Evolutionary conservation across 35 echinoderm and acorn worm species (phyloP).

Genomic region (Strongylocentrotus purpuratus): DNA sequence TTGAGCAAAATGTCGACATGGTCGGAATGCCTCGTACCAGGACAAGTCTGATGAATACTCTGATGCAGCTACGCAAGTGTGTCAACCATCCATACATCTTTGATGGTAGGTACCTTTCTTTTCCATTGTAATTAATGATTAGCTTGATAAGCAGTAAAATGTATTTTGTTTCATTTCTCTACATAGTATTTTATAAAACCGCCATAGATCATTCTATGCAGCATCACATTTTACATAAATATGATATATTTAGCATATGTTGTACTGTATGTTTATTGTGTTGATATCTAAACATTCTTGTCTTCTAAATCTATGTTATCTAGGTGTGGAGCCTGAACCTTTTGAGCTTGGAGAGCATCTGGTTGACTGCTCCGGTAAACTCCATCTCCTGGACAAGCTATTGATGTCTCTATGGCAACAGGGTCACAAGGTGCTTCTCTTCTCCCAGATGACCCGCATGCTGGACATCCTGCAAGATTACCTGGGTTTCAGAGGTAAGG

Average conservation of each 20-base stretch:
- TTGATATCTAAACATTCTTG: too few species aligned
- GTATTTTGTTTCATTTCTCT: too few species aligned
- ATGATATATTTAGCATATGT: too few species aligned
- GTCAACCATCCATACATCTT: slow-evolving; percentile 97
- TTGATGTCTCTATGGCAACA: slow-evolving; percentile 80
- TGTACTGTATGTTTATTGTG: too few species aligned
- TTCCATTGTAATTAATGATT: background rate
- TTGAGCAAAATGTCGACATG: slow-evolving; percentile 55
- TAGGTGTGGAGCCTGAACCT: slow-evolving; percentile 97
- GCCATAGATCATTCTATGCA: too few species aligned
- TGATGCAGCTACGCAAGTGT: slow-evolving; percentile 93
- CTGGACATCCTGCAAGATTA: slow-evolving; percentile 93
- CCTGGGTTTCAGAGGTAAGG: slow-evolving; percentile 86
- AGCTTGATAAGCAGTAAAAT: too few species aligned
- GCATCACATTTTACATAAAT: too few species aligned
- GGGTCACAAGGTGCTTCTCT: slow-evolving; percentile 90
- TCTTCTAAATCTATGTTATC: too few species aligned
- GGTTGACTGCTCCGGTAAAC: slow-evolving; percentile 87
- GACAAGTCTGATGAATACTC: slow-evolving; percentile 88
- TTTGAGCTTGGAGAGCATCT: slow-evolving; percentile 96
- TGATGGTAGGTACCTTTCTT: slow-evolving; percentile 64
- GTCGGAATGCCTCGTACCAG: slow-evolving; percentile 54
- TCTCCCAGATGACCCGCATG: slow-evolving; percentile 93
- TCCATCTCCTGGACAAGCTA: slow-evolving; percentile 88
- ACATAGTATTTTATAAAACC: too few species aligned